Conservation (phyloP, 2,888 invertebrate species). For the Dryobotodes eremita region DNA sequence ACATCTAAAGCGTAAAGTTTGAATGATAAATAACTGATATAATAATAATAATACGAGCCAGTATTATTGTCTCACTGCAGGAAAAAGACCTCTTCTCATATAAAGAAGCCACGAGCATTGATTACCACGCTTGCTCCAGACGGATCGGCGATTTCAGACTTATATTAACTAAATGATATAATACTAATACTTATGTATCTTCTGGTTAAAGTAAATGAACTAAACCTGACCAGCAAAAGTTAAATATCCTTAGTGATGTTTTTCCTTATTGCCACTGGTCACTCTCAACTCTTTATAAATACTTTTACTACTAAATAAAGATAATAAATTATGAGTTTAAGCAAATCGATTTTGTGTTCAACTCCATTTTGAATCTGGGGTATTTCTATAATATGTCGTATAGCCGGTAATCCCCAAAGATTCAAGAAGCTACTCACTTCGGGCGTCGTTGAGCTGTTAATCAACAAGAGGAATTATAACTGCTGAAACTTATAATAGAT, state of each 20-base stretch:
- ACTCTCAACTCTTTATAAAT: not conserved
- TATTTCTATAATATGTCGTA: not conserved
- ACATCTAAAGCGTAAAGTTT: not conserved
- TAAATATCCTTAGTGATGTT: not conserved
- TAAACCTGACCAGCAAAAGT: not conserved
- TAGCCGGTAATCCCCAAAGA: not conserved
- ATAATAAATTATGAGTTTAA: not conserved
- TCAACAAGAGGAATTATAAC: not conserved
- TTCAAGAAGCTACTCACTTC: not conserved
- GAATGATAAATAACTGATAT: not conserved
- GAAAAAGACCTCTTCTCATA: too few species aligned
- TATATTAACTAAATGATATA: too few species aligned
- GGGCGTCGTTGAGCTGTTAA: not conserved
- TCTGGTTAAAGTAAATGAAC: not conserved
- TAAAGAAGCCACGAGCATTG: too few species aligned
- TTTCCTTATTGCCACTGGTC: not conserved
- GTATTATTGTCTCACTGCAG: too few species aligned
- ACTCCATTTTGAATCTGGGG: not conserved
- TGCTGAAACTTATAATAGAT: not conserved
- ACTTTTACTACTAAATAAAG: not conserved
- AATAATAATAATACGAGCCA: too few species aligned
- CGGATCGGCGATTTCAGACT: too few species aligned
- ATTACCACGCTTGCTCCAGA: not conserved
- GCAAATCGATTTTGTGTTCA: not conserved
- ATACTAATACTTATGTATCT: not conserved